These are phyloP conservation scores for Cerceris rybyensis DNA, from an alignment of 2,888 invertebrate species.

Conservation along the genomic window DNA sequence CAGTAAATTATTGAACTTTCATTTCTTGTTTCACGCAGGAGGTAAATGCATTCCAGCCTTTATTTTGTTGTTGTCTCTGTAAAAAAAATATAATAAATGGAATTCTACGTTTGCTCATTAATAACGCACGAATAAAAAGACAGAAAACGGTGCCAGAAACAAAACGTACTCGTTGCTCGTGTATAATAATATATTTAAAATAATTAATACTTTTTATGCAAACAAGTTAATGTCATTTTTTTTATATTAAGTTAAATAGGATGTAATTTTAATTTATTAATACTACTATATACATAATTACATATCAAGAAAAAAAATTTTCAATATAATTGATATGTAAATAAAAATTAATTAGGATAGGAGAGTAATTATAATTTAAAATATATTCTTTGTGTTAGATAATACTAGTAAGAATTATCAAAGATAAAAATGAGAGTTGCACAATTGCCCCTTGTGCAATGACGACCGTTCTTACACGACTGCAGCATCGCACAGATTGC, in stretches of 20 bases:
- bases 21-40: slow-evolving; percentile 95
- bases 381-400: background rate
- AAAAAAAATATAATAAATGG: slow-evolving; percentile 76
- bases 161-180: no score
- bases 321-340: no score
- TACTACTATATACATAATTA: no score
- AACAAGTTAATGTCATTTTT: no score
- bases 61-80: slow-evolving; percentile 93
- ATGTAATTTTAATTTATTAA: no score
- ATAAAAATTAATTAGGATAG: no score
- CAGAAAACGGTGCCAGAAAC: background rate
- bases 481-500: background rate
- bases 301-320: no score
- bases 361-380: no score
- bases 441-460: slow-evolving; percentile 1
- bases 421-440: background rate
- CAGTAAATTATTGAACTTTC: slow-evolving; percentile 83
- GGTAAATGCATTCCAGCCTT: slow-evolving; percentile 97
- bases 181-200: no score
- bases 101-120: background rate
- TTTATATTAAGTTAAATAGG: no score
- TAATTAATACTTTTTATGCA: no score
- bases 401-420: background rate
- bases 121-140: background rate
- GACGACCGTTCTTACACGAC: slow-evolving; percentile 5